Base-by-base conservation (phyloP, 2,113 vertebrate genomes). In the Rhinoderma darwinii region DNA sequence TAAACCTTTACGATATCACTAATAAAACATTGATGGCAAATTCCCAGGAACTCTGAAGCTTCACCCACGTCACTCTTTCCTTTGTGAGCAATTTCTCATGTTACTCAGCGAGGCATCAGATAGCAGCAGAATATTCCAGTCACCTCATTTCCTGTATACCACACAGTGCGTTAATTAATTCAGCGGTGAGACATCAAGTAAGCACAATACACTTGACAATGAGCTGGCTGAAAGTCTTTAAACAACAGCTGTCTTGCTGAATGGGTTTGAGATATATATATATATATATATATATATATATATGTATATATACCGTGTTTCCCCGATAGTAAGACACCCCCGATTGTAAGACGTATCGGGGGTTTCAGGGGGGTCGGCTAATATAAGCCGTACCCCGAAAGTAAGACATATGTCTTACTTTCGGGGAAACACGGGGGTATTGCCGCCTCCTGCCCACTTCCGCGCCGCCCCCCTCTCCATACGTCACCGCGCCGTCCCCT, bases 1-100 rank as follows among this genome's bases (percentile, higher is more conserved):
- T 70, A 86, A 86, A 86, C 84, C 84, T 86, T 79, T 70, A 50
- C 37, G 27, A 80, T 70, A 80, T 86, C 77, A 73, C 30, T 73
- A 51, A 80, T 81, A 73, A 80, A 72, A 70, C 84, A 81, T 73
- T 80, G 77, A 86, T 73, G 84, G 25, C 75, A 79, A 70, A 70
- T 70, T 86, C 59, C 35, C 63, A 56, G 77, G 63, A 81, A 73
- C 84, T 51, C 44, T 41, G 75, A 47, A 81, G 44, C 47, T 32
- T 41, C n/a, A 35, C 68, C 14, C 18, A 37, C 63, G 47, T 80
- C 66, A 80, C 30, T 43, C 30, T 81, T 81, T 86, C 84, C 84
- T 86, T 86, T 79, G 75, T 78, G 59, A 68, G 77, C 20, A 9
- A 54, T 70, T 35, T 79, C 75, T 86, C 32, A 15, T 27, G 75